A percentile compares a stretch with the other conserved stretches of the same genome.
Conservation (phyloP, 2,113 vertebrate species). For the Symphodus melops region DNA sequence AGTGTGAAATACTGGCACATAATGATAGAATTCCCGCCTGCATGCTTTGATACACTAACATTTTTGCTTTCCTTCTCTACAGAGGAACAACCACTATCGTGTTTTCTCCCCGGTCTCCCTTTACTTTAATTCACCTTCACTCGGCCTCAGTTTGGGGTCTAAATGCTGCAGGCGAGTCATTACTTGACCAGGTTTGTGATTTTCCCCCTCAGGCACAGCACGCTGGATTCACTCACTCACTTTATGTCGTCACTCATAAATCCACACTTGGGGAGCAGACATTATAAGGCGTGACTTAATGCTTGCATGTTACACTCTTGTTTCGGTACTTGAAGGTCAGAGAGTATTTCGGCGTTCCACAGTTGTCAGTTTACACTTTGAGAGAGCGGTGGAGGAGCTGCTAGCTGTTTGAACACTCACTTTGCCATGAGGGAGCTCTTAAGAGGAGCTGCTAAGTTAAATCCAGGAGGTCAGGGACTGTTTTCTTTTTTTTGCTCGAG, state of each 20-base stretch:
- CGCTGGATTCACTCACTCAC: slow-evolving; percentile 4
- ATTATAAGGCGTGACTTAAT: background rate
- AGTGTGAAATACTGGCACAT: background rate
- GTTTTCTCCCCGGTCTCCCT: background rate
- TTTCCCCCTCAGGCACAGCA: slow-evolving; percentile 33
- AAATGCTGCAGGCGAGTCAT: slow-evolving; percentile 19
- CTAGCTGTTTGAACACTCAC: slow-evolving; percentile 43
- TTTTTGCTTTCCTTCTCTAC: background rate
- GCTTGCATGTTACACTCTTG: slow-evolving; percentile 16
- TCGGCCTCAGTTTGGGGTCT: slow-evolving; percentile 14
- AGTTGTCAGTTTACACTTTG: slow-evolving; percentile 28
- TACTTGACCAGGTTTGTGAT: slow-evolving; percentile 18
- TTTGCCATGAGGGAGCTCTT: slow-evolving; percentile 43
- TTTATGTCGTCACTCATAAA: background rate
- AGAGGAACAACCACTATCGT: slow-evolving; percentile 7
- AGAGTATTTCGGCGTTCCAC: slow-evolving; percentile 11
- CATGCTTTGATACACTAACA: slow-evolving; percentile 1
- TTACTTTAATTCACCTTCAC: slow-evolving; percentile 18
- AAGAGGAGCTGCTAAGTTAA: slow-evolving; percentile 54
- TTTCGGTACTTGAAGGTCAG: slow-evolving; percentile 37
- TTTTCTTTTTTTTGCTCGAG: slow-evolving; percentile 55
- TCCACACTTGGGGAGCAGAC: background rate
- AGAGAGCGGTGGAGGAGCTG: background rate
- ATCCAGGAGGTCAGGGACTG: slow-evolving; percentile 57
- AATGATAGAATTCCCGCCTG: slow-evolving; percentile 1